These are phyloP conservation scores for Drosophila mauritiana DNA, from an alignment of 1,140 invertebrate species.

Conservation along the genomic window DNA sequence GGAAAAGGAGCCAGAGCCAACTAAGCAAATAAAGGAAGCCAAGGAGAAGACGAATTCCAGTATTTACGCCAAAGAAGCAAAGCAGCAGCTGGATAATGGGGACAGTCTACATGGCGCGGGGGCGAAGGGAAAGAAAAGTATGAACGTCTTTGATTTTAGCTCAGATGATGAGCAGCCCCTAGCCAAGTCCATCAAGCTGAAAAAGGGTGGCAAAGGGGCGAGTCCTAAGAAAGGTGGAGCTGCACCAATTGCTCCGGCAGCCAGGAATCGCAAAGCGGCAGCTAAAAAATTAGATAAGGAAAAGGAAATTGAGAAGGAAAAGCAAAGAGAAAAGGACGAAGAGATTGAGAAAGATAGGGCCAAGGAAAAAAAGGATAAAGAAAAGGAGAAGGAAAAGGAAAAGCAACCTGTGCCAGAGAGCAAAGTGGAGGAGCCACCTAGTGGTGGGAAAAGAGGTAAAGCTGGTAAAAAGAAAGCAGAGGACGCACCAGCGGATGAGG, in stretches of 20 bases:
- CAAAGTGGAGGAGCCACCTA: slow-evolving; percentile 25
- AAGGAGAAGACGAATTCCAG: slow-evolving; percentile 76
- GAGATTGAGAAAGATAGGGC: slow-evolving; percentile 10
- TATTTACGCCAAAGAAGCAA: slow-evolving; percentile 80
- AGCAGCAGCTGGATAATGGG: slow-evolving; percentile 71
- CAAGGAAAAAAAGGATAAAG: background rate
- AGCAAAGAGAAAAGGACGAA: slow-evolving; percentile 5
- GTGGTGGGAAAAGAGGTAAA: slow-evolving; percentile 40
- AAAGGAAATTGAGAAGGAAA: slow-evolving; percentile 22
- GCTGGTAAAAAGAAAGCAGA: slow-evolving; percentile 49
- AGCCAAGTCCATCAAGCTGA: slow-evolving; percentile 82
- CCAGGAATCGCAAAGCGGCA: slow-evolving; percentile 57
- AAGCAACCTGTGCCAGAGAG: slow-evolving; percentile 17
- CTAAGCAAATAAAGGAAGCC: slow-evolving; percentile 43
- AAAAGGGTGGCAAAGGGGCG: slow-evolving; percentile 56
- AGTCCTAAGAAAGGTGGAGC: slow-evolving; percentile 52
- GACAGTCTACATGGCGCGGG: slow-evolving; percentile 24
- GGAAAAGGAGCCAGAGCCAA: slow-evolving; percentile 18
- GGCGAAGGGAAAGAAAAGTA: slow-evolving; percentile 56
- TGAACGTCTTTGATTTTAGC: slow-evolving; percentile 84
- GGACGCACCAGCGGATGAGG: slow-evolving; percentile 27
- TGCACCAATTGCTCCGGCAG: slow-evolving; percentile 17
- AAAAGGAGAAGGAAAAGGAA: slow-evolving; percentile 13
- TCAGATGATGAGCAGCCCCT: slow-evolving; percentile 85
- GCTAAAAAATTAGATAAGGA: slow-evolving; percentile 48